These are phyloP conservation scores for Sarcophilus harrisii DNA, from an alignment of 2,797 vertebrate species.

Conservation along the genomic window DNA sequence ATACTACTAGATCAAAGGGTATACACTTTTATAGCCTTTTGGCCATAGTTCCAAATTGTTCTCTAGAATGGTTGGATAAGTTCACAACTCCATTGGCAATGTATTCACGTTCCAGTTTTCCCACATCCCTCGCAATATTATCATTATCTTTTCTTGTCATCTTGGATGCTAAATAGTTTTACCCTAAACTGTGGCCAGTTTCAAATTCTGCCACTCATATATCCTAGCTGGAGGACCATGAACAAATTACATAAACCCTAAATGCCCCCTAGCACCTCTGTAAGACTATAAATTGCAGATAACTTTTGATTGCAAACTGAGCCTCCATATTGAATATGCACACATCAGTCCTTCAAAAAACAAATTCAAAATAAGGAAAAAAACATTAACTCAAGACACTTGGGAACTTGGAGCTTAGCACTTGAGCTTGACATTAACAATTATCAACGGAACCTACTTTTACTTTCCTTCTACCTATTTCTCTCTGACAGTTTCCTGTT, in stretches of 20 bases:
- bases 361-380: background rate
- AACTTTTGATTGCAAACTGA: background rate
- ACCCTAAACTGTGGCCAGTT: background rate
- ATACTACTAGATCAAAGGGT: too few relatives aligned
- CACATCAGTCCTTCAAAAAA: background rate
- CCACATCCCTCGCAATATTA: too few relatives aligned
- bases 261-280: background rate
- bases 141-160: too few relatives aligned
- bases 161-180: background rate
- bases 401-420: background rate
- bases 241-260: background rate
- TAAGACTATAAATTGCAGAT: background rate
- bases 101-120: too few relatives aligned
- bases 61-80: too few relatives aligned
- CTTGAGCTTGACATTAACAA: background rate
- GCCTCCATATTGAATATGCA: background rate
- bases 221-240: background rate
- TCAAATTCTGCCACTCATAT: background rate
- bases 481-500: background rate
- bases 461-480: background rate
- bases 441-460: background rate
- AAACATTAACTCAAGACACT: background rate
- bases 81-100: too few relatives aligned
- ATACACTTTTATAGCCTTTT: too few relatives aligned
- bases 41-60: too few relatives aligned